Conservation (phyloP, 2,113 vertebrate genomes). For the Anarhynchus alexandrinus region DNA sequence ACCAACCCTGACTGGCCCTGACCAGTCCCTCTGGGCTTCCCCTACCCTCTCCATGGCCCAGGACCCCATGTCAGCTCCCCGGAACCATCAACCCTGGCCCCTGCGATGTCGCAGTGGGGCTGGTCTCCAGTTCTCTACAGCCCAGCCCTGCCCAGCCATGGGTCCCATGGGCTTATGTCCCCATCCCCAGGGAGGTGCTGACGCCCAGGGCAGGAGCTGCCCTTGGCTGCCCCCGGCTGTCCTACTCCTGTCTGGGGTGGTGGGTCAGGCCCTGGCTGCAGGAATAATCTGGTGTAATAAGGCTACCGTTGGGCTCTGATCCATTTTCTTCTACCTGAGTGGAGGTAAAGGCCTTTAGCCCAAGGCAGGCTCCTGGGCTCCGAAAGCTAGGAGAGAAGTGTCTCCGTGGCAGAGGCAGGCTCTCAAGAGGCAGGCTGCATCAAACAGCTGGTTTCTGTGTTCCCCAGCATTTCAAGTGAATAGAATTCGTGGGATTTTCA, state of each 20-base stretch:
- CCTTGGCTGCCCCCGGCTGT: neutral
- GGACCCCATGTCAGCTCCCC: neutral
- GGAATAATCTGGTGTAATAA: neutral
- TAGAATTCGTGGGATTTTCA: neutral
- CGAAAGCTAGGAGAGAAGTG: neutral
- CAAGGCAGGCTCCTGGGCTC: neutral
- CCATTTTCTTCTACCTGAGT: neutral
- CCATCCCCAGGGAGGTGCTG: neutral
- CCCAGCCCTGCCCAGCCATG: neutral
- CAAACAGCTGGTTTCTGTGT: neutral
- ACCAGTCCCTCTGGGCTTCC: rapidly evolving
- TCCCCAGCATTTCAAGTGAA: neutral
- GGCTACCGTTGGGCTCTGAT: rapidly evolving
- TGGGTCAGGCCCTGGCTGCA: neutral
- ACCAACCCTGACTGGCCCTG: neutral
- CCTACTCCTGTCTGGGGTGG: neutral
- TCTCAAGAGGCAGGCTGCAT: neutral
- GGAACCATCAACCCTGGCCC: neutral
- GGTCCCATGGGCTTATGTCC: neutral
- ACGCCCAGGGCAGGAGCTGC: neutral
- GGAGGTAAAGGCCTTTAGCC: neutral
- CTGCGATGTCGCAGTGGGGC: neutral
- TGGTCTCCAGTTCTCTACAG: neutral
- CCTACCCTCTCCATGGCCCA: rapidly evolving
- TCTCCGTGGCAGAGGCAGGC: neutral